phyloP scores from a whole-genome alignment of 2,888 invertebrate species.

The Euzophera pinguis region DNA sequence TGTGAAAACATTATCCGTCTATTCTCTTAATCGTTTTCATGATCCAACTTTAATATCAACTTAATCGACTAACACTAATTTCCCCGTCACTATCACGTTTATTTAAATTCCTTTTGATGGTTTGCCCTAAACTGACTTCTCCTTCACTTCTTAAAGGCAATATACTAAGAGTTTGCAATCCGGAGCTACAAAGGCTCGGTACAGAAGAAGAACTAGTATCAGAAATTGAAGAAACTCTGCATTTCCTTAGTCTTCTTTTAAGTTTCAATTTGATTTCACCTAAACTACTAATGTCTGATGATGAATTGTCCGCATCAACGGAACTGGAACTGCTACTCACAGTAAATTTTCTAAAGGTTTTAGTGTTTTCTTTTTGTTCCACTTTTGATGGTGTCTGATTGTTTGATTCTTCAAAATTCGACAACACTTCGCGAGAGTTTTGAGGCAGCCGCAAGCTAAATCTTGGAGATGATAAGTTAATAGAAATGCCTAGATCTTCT shows the following conservation, averaged over 20 bases:
- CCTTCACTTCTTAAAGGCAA: conserved; percentile 62
- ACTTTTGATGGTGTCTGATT: conserved; percentile 25
- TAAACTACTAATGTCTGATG: conserved; percentile 69
- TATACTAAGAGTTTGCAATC: conserved; percentile 42
- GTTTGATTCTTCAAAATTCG: conserved; percentile 41
- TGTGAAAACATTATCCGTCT: too few species aligned
- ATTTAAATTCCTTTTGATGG: conserved; percentile 28
- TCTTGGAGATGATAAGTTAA: conserved; percentile 66
- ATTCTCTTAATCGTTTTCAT: not conserved
- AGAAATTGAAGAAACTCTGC: conserved; percentile 39
- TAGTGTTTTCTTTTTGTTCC: conserved; percentile 19
- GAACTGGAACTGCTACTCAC: conserved; percentile 59
- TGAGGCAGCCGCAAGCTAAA: conserved; percentile 64
- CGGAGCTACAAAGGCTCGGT: conserved; percentile 44
- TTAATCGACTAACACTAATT: conserved; percentile 39
- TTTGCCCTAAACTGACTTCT: conserved; percentile 50
- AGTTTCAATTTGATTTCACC: conserved; percentile 56
- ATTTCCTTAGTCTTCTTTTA: conserved; percentile 39
- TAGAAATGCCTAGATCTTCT: conserved; percentile 53
- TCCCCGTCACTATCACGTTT: conserved; percentile 52
- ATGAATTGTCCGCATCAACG: conserved; percentile 55
- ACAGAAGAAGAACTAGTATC: conserved; percentile 52
- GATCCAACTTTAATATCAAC: conserved; percentile 4
- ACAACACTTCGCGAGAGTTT: conserved; percentile 52
- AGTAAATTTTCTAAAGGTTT: conserved; percentile 27